Base-by-base conservation (phyloP, 2,113 vertebrate species). In the Lophius piscatorius region DNA sequence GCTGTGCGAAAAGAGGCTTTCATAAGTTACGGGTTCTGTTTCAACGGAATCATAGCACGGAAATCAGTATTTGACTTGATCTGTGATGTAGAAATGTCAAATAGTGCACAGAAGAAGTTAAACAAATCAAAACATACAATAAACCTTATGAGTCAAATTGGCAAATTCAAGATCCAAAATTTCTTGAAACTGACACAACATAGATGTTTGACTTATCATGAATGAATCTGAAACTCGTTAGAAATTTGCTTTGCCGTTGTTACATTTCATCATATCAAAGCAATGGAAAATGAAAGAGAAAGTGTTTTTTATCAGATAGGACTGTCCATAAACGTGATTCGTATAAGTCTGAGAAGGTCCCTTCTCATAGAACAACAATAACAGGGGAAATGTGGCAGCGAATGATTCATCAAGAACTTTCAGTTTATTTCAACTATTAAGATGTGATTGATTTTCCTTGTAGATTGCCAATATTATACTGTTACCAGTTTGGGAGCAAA, bases 1-100 rank as follows among this genome's bases (percentile, higher is more conserved):
- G 83, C 74, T 42, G 81, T 78, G 75, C 78, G 79, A 31, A 74
- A 76, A 65, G 51, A 62, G 71, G 56, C 63, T 83, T 70, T 78
- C 70, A 87, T 88, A 83, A 82, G 71, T 69, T 39, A 56, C 44
- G 42, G 65, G 74, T 41, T 54, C 58, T 3, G 3, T 70, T 66
- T 52, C 63, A 76, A 78, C 46, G 56, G 52, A 83, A 65, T 70
- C 50, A 31, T 11, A 50, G 69, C 67, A 51, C 20, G 29, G 69
- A 59, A 36, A 71, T 51, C 44, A 55, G 33, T 33, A 14, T 4
- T 20, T 63, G 59, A 83, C 74, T 52, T 52, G 51, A 63, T 59
- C 34, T 0, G 9, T 48, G 63, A 54, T 6, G 16, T 9, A 21
- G 47, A 63, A 45, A 68, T 13, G 33, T 68, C 18, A 63, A 50